A percentile compares a stretch with the other conserved stretches of the same genome.
These are phyloP conservation scores for Plebejus argus DNA, from an alignment of 2,888 invertebrate species.

Conservation along the genomic window DNA sequence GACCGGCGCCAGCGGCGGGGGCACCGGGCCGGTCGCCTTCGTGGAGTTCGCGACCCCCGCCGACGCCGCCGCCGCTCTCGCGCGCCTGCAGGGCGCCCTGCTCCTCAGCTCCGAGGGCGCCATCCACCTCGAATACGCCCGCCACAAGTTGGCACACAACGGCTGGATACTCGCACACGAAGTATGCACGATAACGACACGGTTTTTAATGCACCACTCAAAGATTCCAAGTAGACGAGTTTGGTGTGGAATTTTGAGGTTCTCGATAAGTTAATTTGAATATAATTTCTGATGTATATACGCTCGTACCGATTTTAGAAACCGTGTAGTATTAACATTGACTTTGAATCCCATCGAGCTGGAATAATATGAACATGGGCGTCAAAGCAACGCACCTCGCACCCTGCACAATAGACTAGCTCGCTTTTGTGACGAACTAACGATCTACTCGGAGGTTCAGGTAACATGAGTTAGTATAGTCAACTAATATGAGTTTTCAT, in stretches of 20 bases:
- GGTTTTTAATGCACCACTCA: slow-evolving; percentile 34
- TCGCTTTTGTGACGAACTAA: slow-evolving; percentile 10
- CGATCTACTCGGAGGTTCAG: not conserved
- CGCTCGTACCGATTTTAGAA: slow-evolving; percentile 33
- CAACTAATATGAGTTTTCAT: slow-evolving; percentile 39
- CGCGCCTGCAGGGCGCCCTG: slow-evolving; percentile 96
- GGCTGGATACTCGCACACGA: slow-evolving; percentile 81
- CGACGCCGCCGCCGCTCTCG: slow-evolving; percentile 95
- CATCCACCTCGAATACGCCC: slow-evolving; percentile 99
- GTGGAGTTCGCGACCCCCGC: slow-evolving; percentile 97
- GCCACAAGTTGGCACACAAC: slow-evolving; percentile 96
- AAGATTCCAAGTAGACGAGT: not conserved
- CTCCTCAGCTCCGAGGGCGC: slow-evolving; percentile 98
- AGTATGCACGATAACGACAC: slow-evolving; percentile 67
- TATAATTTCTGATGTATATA: not conserved
- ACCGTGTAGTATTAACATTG: slow-evolving; percentile 42
- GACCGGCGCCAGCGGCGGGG: slow-evolving; percentile 83
- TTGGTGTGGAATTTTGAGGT: not conserved
- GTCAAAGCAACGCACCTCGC: slow-evolving; percentile 61
- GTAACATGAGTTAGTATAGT: too few relatives aligned
- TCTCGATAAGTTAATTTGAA: not conserved
- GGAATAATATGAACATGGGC: slow-evolving; percentile 42
- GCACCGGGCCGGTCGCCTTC: slow-evolving; percentile 94
- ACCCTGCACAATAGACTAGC: slow-evolving; percentile 62
- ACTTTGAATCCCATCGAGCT: slow-evolving; percentile 42